Base-by-base conservation (phyloP, 2,888 invertebrate genomes). In the Sesia bembeciformis region DNA sequence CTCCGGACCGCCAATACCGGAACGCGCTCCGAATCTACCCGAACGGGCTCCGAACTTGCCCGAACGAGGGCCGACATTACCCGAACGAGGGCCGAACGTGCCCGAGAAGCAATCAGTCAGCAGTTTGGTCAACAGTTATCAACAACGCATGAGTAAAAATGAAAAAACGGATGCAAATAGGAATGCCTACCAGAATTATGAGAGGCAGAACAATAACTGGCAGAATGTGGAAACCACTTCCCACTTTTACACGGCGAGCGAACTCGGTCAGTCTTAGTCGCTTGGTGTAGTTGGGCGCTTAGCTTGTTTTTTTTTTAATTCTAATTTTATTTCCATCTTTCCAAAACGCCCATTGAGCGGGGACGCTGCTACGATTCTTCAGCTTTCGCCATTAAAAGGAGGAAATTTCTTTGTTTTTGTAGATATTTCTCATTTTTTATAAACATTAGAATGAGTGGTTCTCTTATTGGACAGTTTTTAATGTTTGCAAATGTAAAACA, bases 121-220 rank as follows among this genome's bases (percentile, higher is more conserved):
- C 0, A 78, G 86, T 0, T 62, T 89, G 4, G 88, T 89, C 7
- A 87, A 81, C 65, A 85, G 81, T 62, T 89, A 84, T 65, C 88
- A 88, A 61, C 85, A 87, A 58, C 63, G 81, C 38, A 80, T 84
- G 76, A 63, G 68, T 3, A 70, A 75, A 40, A 71, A 66, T 51
- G 67, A 65, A 4, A 53, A 53, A 7, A 53, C 63, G 42, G 81
- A 81, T 49, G 66, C 58, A 50, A 78, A 76, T 58, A 66, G 73
- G 50, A 79, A 78, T 59, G 58, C 62, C 39, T 53, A 46, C 4
- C 63, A 63, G 56, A 52, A 53, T 39, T 56, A 66, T 40, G 74
- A 76, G 61, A 52, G 52, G n/a, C 69, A 68, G 58, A 81, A 78
- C 59, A 80, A 82, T 58, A 82, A 84, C 56, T 81, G 80, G 73